A percentile compares a stretch with the other conserved stretches of the same genome.
phyloP scores from a whole-genome alignment of 2,888 invertebrate genomes.

The Nematopogon swammerdamellus region DNA sequence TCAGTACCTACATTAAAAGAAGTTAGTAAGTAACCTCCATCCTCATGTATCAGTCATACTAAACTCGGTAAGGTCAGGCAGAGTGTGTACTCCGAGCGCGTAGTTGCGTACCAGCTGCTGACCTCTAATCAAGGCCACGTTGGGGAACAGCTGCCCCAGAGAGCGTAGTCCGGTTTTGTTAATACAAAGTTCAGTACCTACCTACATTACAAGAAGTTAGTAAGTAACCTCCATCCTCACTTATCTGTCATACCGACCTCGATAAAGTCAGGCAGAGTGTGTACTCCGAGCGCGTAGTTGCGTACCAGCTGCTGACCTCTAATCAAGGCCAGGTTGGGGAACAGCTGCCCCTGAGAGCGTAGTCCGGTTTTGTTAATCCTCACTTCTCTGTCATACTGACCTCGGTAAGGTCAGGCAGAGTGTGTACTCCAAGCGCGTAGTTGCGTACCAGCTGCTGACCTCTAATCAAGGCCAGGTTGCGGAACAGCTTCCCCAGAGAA shows the following conservation, averaged over 20 bases:
- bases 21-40: too few species aligned
- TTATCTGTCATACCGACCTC: too few species aligned
- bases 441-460: constrained; percentile 73
- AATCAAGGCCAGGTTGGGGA: constrained; percentile 87
- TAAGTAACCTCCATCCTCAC: too few species aligned
- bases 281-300: constrained; percentile 80
- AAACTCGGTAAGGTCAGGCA: constrained; percentile 62
- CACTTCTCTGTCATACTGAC: too few species aligned
- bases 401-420: too few species aligned
- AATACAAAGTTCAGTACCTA: too few species aligned
- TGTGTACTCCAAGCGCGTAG: constrained; percentile 78
- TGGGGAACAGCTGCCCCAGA: constrained; percentile 79
- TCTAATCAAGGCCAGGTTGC: constrained; percentile 83
- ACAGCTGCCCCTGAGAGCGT: constrained; percentile 66
- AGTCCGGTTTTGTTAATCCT: too few species aligned
- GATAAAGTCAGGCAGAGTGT: constrained; percentile 61
- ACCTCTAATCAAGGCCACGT: constrained; percentile 84
- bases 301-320: constrained; percentile 72
- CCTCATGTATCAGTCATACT: too few species aligned
- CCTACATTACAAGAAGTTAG: too few species aligned
- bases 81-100: constrained; percentile 75
- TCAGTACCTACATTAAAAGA: too few species aligned
- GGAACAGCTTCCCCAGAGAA: constrained; percentile 74
- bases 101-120: constrained; percentile 71
- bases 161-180: constrained; percentile 65